Conservation (phyloP, 2,113 vertebrate genomes). For the Aythya baeri region DNA sequence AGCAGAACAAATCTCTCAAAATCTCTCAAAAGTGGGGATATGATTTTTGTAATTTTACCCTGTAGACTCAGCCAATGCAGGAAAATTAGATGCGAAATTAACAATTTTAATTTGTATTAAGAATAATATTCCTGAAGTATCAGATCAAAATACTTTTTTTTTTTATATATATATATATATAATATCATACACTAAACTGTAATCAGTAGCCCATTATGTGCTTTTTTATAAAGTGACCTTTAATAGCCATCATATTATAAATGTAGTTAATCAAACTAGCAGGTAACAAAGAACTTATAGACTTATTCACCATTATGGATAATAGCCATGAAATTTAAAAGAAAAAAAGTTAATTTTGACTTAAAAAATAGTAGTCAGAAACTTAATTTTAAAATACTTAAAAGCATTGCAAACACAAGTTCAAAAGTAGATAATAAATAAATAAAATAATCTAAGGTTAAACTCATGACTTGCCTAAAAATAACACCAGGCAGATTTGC, state of each 20-base stretch:
- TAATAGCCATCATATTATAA: not conserved
- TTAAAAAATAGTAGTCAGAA: not conserved
- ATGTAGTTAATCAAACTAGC: not conserved
- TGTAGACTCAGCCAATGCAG: not conserved
- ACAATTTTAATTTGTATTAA: not conserved
- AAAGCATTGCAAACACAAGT: not conserved
- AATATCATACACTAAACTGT: not conserved
- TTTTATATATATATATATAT: not conserved
- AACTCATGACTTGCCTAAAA: not conserved
- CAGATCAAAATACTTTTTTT: not conserved
- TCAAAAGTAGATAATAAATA: not conserved
- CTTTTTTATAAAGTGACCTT: not conserved
- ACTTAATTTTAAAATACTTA: constrained; percentile 25
- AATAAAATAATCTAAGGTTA: not conserved
- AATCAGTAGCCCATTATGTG: not conserved
- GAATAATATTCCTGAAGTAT: not conserved
- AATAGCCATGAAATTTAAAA: not conserved
- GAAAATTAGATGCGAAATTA: not conserved
- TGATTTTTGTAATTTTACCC: not conserved
- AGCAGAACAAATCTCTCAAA: not conserved
- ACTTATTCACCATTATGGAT: not conserved
- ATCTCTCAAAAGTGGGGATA: not conserved
- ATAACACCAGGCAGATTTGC: not conserved
- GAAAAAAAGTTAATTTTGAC: not conserved
- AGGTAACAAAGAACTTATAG: not conserved